phyloP scores from a whole-genome alignment of 1,140 invertebrate species.

The Pseudomyrmex cubaensis region DNA sequence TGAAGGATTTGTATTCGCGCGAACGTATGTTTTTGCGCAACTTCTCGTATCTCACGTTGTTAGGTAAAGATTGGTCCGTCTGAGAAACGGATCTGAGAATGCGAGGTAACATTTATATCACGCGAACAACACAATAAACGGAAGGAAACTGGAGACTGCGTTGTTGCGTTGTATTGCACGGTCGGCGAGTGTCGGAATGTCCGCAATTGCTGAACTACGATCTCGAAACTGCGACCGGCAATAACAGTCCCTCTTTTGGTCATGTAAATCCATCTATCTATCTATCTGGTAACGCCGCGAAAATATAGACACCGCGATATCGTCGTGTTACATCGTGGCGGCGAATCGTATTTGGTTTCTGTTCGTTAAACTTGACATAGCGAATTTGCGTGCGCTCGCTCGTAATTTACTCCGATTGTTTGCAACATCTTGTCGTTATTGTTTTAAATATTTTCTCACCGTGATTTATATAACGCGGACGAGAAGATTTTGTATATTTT shows the following conservation, averaged over 20 bases:
- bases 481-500: too few relatives aligned
- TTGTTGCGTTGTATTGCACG: conserved; percentile 49
- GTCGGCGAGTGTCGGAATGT: not conserved
- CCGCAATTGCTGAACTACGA: conserved; percentile 42
- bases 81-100: not conserved
- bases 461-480: too few relatives aligned
- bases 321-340: conserved; percentile 4
- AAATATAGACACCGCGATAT: conserved; percentile 34
- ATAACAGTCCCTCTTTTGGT: conserved; percentile 27
- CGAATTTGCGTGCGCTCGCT: not conserved
- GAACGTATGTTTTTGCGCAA: conserved; percentile 1
- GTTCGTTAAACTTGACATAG: not conserved
- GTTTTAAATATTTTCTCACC: too few relatives aligned
- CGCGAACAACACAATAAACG: conserved; percentile 40
- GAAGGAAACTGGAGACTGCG: conserved; percentile 43
- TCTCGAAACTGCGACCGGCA: conserved; percentile 22
- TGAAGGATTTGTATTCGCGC: not conserved
- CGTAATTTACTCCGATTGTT: too few relatives aligned
- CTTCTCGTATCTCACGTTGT: conserved; percentile 18
- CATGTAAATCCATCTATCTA: conserved; percentile 51
- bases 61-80: conserved; percentile 11
- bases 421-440: too few relatives aligned
- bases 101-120: conserved; percentile 27
- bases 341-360: conserved; percentile 12
- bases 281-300: conserved; percentile 21